Evolutionary conservation across 37 sponge, comb jelly and placozoan species (phyloP), one percentile per base, ranked within the genome.

Genomic region (Ephydatia muelleri): DNA sequence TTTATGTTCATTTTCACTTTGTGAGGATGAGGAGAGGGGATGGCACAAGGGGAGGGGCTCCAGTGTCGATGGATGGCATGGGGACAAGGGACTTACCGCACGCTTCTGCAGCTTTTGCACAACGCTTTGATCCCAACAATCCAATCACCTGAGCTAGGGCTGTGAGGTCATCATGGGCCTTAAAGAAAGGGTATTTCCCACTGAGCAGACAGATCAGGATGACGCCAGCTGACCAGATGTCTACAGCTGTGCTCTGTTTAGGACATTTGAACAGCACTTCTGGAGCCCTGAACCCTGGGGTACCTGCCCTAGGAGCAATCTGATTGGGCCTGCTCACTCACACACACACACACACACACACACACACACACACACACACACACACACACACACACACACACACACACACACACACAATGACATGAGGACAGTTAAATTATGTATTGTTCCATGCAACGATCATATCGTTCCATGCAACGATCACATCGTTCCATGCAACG

Each of bases 101-200:
- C 16, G 37, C 31, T 26, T 66, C 86, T 26, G 93, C 90, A 21
- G 87, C 87, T 0, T 47, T 29, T 11, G 29, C 68, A 64, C 90
- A 89, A 25, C 57, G 68, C 19, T 8, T 49, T 33, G 93, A 80
- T 0, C 93, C 93, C 68, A 87, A 36, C 38, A 93, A 75, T 0
- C 75, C 65, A 3, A 89, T 78, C 23, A 98, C 89, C 80, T 96
- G 97, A 28, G 90, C 85, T 38, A 98, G 82, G 21, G 97, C 95
- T 23, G 94, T 86, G 76, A 93, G 81, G 81, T 98, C 99, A 87
- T 98, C 96, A 36, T 90, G 91, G 13, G 94, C 97, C 76, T 85
- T 88, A 84, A 98, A 98, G 89, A 98, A 98, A 57, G 99, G 99
- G 69, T 98, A 98, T 3, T 89, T 83, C 47, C 91, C 84, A 80